Evolutionary conservation across 1,140 invertebrate species (phyloP).

Genomic region (Yoshiicerus persimilis): DNA sequence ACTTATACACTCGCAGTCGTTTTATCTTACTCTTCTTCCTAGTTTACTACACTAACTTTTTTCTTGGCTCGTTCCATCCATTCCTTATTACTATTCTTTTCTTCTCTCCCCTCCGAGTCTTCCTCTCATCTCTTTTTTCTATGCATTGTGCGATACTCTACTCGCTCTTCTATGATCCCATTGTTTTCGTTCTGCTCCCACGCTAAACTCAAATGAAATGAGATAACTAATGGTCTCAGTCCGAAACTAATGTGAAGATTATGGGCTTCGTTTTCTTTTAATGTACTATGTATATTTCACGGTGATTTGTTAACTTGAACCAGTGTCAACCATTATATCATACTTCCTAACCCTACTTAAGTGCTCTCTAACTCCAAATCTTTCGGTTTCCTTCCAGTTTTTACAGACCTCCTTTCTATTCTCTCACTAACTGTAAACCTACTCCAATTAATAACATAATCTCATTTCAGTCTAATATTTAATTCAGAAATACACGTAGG

Average conservation of each 20-base stretch:
- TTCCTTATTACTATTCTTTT: neutral
- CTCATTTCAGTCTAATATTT: too few relatives aligned
- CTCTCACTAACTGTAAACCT: too few relatives aligned
- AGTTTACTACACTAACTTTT: neutral
- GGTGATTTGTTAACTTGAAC: slow-evolving; percentile 5
- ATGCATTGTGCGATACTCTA: neutral
- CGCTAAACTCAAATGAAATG: slow-evolving; percentile 22
- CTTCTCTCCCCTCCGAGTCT: neutral
- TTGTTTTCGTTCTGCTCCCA: neutral
- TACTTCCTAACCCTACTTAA: neutral
- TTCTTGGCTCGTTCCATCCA: slow-evolving; percentile 1
- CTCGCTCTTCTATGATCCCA: neutral
- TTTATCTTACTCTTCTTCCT: neutral
- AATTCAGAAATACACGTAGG: too few relatives aligned
- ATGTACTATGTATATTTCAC: slow-evolving; percentile 6
- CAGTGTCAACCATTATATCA: slow-evolving; percentile 1
- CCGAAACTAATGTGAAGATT: slow-evolving; percentile 13
- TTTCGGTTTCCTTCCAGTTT: neutral
- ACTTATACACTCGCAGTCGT: neutral
- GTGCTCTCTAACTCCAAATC: neutral
- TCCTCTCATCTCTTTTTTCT: neutral
- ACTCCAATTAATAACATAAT: too few relatives aligned
- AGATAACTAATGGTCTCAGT: slow-evolving; percentile 11
- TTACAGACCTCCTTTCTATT: too few relatives aligned
- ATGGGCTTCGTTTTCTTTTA: slow-evolving; percentile 20